Conservation (phyloP, 2,113 vertebrate genomes). For the Microcebus ravelobensis region DNA sequence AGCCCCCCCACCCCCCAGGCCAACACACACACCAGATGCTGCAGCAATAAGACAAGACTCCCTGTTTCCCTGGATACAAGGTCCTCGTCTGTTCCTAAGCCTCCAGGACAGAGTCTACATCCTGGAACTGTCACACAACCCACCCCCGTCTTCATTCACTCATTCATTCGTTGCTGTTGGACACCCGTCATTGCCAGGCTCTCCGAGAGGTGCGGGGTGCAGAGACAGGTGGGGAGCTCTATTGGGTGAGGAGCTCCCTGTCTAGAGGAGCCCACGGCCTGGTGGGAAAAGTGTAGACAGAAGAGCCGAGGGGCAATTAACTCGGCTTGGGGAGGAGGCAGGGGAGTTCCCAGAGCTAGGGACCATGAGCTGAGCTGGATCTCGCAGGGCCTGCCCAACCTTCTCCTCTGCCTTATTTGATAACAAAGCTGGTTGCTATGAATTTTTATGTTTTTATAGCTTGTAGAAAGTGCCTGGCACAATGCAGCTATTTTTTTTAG, state of each 20-base stretch:
- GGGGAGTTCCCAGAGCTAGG: neutral
- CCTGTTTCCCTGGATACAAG: neutral
- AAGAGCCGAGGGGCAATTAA: accelerated
- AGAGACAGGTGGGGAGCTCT: neutral
- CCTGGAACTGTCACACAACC: neutral
- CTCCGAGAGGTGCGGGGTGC: neutral
- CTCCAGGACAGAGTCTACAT: neutral
- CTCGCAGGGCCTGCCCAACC: neutral
- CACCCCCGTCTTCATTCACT: neutral
- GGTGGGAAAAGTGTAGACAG: neutral
- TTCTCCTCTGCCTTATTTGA: neutral
- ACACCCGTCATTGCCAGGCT: neutral
- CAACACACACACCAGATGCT: neutral
- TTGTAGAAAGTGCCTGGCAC: neutral
- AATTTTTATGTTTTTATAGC: neutral
- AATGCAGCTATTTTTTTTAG: neutral
- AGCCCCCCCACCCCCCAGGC: neutral
- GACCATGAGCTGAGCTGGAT: neutral
- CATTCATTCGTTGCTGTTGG: neutral
- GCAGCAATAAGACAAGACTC: neutral
- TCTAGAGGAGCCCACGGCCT: neutral
- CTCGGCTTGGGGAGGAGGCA: neutral
- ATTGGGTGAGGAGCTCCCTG: neutral
- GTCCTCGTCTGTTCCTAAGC: neutral
- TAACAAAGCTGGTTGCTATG: neutral